Conservation (phyloP, 2,797 vertebrate genomes). For the Clamator glandarius region DNA sequence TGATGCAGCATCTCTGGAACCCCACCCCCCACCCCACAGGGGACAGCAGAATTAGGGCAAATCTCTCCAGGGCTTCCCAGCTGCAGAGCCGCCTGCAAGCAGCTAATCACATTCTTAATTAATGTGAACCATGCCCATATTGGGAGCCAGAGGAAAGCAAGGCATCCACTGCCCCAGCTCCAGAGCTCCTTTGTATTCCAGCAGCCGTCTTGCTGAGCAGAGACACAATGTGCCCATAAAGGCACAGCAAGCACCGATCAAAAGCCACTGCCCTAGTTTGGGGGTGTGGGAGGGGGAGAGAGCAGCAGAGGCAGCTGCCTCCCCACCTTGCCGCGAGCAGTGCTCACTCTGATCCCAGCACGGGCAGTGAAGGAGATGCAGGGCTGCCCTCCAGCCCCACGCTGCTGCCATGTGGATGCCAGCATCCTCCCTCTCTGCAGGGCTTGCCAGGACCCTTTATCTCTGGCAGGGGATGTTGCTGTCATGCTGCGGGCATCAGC, state of each 20-base stretch:
- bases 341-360: not conserved
- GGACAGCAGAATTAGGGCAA: not conserved
- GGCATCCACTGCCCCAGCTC: not conserved
- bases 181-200: not conserved
- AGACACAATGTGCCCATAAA: not conserved
- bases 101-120: slow-evolving; percentile 11
- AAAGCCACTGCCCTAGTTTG: not conserved
- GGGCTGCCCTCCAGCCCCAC: not conserved
- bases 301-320: not conserved
- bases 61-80: not conserved
- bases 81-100: not conserved
- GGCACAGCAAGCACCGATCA: not conserved
- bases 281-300: not conserved
- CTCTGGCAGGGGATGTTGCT: fast-evolving
- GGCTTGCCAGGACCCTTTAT: not conserved
- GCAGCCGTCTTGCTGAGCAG: not conserved
- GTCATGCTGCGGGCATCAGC: not conserved
- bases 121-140: not conserved
- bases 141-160: not conserved
- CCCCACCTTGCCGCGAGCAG: not conserved
- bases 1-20: not conserved
- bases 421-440: not conserved
- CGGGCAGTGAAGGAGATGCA: not conserved
- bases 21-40: not conserved
- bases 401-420: not conserved